Evolutionary conservation across 2,888 invertebrate genomes (phyloP).

Genomic region (Cryptus viduatorius): DNA sequence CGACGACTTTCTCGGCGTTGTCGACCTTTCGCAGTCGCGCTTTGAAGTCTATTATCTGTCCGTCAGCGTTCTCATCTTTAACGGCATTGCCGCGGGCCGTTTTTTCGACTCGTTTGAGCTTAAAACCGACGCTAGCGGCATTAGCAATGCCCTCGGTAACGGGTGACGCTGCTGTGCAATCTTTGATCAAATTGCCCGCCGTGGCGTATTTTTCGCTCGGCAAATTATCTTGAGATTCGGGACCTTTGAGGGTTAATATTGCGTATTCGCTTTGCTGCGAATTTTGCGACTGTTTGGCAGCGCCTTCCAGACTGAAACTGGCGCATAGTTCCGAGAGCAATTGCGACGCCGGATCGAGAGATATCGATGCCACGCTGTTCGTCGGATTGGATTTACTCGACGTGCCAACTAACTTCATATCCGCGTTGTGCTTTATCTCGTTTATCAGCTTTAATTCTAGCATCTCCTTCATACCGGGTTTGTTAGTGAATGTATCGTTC

Average conservation of each 20-base stretch:
- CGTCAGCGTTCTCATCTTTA: slow-evolving; percentile 86
- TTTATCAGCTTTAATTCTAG: slow-evolving; percentile 92
- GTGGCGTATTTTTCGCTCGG: slow-evolving; percentile 73
- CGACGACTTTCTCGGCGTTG: slow-evolving; percentile 80
- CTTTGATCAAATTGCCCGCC: slow-evolving; percentile 64
- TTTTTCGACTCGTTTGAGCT: slow-evolving; percentile 91
- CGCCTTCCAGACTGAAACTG: slow-evolving; percentile 90
- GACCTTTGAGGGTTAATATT: slow-evolving; percentile 72
- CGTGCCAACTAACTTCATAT: slow-evolving; percentile 87
- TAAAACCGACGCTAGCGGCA: slow-evolving; percentile 78
- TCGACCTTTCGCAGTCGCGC: slow-evolving; percentile 94
- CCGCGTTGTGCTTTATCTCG: slow-evolving; percentile 93
- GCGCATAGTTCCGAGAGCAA: slow-evolving; percentile 94
- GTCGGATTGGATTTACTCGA: slow-evolving; percentile 56
- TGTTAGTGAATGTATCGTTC: slow-evolving; percentile 82
- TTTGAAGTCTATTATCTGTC: slow-evolving; percentile 93
- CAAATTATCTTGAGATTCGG: slow-evolving; percentile 72
- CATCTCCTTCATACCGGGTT: slow-evolving; percentile 92
- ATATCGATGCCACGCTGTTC: slow-evolving; percentile 81
- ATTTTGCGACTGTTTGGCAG: slow-evolving; percentile 81
- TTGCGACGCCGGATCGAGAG: slow-evolving; percentile 91
- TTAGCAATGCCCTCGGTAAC: slow-evolving; percentile 75
- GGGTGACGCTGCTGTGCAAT: slow-evolving; percentile 74
- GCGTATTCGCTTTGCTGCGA: slow-evolving; percentile 78
- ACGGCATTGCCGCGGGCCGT: slow-evolving; percentile 85